Evolutionary conservation across 2,888 invertebrate species (phyloP).

Genomic region (Piscicola geometra): DNA sequence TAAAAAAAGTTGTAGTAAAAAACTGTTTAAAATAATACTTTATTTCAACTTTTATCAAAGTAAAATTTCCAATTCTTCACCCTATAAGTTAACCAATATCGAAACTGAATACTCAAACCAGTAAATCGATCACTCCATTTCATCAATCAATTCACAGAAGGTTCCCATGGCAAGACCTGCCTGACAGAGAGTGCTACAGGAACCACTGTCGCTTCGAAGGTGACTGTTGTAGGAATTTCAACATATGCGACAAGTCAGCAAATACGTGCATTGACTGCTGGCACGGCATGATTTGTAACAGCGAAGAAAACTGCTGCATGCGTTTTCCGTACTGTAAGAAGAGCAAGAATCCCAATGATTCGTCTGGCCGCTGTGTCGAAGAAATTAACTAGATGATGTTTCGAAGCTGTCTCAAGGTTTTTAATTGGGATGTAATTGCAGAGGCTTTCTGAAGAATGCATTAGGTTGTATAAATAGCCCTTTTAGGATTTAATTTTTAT

Average conservation of each 20-base stretch:
- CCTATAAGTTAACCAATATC: too few species aligned
- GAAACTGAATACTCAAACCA: too few species aligned
- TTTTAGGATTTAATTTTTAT: too few species aligned
- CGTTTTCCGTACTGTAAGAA: slow-evolving; percentile 47
- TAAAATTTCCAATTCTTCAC: too few species aligned
- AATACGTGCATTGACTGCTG: slow-evolving; percentile 52
- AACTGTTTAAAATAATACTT: too few species aligned
- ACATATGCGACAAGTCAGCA: slow-evolving; percentile 50
- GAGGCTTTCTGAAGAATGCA: too few species aligned
- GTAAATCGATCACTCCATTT: too few species aligned
- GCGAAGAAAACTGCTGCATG: slow-evolving; percentile 49
- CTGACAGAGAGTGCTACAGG: slow-evolving; percentile 48
- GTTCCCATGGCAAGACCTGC: slow-evolving; percentile 49
- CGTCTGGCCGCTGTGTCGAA: neutral
- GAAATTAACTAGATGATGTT: neutral
- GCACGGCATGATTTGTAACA: slow-evolving; percentile 50
- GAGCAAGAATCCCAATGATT: neutral
- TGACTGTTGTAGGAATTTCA: slow-evolving; percentile 50
- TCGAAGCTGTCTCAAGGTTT: too few species aligned
- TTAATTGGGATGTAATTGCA: too few species aligned
- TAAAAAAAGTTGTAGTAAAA: too few species aligned
- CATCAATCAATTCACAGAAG: slow-evolving; percentile 38
- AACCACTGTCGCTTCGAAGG: slow-evolving; percentile 46
- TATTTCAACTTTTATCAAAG: too few species aligned
- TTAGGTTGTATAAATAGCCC: too few species aligned